Conservation (phyloP, 2,113 vertebrate genomes). For the Grus americana region DNA sequence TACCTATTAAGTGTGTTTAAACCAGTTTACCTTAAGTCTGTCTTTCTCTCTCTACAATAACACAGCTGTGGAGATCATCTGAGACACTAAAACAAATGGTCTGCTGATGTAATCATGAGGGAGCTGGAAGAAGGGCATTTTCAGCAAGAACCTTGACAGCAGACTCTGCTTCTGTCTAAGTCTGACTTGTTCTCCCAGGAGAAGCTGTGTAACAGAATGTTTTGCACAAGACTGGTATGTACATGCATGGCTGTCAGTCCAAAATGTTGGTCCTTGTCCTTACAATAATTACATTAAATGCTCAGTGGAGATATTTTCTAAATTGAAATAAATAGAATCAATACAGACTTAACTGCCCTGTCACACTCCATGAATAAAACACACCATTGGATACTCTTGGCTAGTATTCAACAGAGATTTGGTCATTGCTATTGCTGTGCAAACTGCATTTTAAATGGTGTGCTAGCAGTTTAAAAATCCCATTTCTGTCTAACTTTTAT, state of each 20-base stretch:
- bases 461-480: conserved; percentile 8
- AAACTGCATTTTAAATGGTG: conserved; percentile 10
- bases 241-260: background rate
- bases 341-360: conserved; percentile 5
- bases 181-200: background rate
- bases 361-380: conserved; percentile 39
- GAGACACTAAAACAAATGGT: background rate
- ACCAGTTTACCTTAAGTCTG: background rate
- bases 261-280: background rate
- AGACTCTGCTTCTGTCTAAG: background rate
- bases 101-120: background rate
- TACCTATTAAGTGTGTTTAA: background rate
- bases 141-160: conserved; percentile 13
- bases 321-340: conserved; percentile 25
- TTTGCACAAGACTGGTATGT: conserved; percentile 12
- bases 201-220: background rate
- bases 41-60: background rate
- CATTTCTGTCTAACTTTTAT: background rate
- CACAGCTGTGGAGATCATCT: background rate
- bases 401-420: conserved; percentile 22
- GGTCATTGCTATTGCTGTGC: background rate
- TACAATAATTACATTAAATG: background rate
- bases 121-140: background rate
- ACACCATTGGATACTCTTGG: background rate
- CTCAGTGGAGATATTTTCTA: conserved; percentile 24